phyloP scores from a whole-genome alignment of 2,797 vertebrate genomes.

The Iguana delicatissima region DNA sequence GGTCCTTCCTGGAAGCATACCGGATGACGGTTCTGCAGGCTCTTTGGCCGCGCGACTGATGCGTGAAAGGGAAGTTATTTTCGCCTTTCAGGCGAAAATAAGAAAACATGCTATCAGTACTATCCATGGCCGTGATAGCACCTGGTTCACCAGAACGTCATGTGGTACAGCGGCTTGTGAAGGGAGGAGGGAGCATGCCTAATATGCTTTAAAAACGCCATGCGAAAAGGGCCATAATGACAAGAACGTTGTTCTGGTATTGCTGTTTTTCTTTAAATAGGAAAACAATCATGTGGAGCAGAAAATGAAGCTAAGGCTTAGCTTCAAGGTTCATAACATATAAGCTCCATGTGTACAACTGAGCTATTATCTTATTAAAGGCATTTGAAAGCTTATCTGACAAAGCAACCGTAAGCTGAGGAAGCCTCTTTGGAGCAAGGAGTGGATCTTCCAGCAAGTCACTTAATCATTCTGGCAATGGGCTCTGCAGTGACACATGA shows the following conservation, averaged over 20 bases:
- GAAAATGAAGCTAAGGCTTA: constrained; percentile 32
- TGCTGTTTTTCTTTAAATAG: constrained; percentile 1
- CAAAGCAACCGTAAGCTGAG: constrained; percentile 26
- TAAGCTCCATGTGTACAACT: constrained; percentile 35
- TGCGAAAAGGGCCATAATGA: too few species aligned
- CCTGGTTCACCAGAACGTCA: too few species aligned
- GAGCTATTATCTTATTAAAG: constrained; percentile 44
- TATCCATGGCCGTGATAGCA: too few species aligned
- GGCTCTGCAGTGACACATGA: constrained; percentile 18
- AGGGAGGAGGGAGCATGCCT: too few species aligned
- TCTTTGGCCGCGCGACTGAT: too few species aligned
- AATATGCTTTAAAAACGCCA: too few species aligned
- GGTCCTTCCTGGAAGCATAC: too few species aligned
- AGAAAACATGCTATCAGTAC: too few species aligned
- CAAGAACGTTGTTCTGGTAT: not conserved
- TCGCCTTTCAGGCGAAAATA: too few species aligned
- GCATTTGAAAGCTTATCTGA: constrained; percentile 41
- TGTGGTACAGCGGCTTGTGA: too few species aligned
- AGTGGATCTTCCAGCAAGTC: constrained; percentile 30
- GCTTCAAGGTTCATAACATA: constrained; percentile 35
- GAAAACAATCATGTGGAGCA: constrained; percentile 5
- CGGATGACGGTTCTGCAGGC: too few species aligned
- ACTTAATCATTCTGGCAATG: constrained; percentile 24
- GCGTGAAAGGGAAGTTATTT: too few species aligned
- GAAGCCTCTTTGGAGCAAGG: constrained; percentile 36